Evolutionary conservation across 2,888 invertebrate species (phyloP).

Genomic region (Rugalucina vietnamica): DNA sequence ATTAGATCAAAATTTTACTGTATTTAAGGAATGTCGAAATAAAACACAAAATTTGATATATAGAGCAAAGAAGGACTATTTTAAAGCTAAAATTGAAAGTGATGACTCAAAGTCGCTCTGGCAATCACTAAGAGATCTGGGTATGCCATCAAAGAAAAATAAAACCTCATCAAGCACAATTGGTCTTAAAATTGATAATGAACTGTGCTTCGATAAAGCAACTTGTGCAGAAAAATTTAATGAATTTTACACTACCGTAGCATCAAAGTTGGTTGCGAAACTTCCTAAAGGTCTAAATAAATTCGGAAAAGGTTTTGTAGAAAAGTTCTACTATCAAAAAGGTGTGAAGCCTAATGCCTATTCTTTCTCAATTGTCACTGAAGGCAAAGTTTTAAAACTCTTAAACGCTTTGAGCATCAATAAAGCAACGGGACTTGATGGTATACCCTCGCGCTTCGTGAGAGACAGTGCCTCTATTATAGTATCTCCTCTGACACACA

Average conservation of each 20-base stretch:
- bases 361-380: conserved; percentile 3
- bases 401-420: neutral
- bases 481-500: neutral
- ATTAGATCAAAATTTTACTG: neutral
- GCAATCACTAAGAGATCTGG: neutral
- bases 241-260: conserved; percentile 10
- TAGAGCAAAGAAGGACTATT: neutral
- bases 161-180: neutral
- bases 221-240: conserved; percentile 12
- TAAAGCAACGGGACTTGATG: conserved; percentile 21
- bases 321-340: neutral
- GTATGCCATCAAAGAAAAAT: neutral
- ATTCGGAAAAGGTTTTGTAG: conserved; percentile 3
- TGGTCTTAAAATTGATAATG: conserved; percentile 11
- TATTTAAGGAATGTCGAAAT: neutral
- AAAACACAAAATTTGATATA: neutral
- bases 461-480: neutral
- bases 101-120: neutral
- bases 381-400: conserved; percentile 7
- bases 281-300: conserved; percentile 3
- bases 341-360: conserved; percentile 2
- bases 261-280: conserved; percentile 24
- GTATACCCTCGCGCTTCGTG: conserved; percentile 15
- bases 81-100: neutral
- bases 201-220: conserved; percentile 16